Base-by-base conservation (phyloP, 1,140 invertebrate genomes). In the Hycleus cichorii region DNA sequence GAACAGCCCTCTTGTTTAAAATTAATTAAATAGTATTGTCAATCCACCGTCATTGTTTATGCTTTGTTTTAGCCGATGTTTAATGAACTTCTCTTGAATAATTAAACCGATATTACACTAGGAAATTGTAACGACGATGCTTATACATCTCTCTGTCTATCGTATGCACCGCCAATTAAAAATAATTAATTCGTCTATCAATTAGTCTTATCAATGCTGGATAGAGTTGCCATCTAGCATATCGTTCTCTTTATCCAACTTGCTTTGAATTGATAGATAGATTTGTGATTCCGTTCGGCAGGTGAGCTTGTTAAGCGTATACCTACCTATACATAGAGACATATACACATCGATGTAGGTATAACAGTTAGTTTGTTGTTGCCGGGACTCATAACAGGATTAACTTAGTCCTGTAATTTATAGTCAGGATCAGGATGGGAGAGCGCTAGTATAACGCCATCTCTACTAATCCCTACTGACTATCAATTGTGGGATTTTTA, bases 401-500 rank as follows among this genome's bases (percentile, higher is more conserved):
- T 73, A 73, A 65, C 57, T 62, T 71, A 70, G 70, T 66, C 70
- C 65, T 51, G 59, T 70, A 70, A 73, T 73, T 73, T 73, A 73
- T 72, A 54, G 62, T 48, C 57, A 45, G 64, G 69, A 72, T 72
- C 71, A 71, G 61, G 62, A 64, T 52, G 45, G 39, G 58, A 52
- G 57, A 55, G 40, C 40, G 40, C 9, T 9, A 42, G 40, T 11
- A 10, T n/a, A 42, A 42, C 49, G 58, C 57, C 43, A 56, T 54
- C 64, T 62, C 62, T 68, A 58, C 64, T 71, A 72, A 71, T 71
- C 70, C 69, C 58, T 54, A 45, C 57, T 58, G 68, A 70, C 70
- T 70, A 72, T 72, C 70, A 72, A 72, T 72, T 72, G 66, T 71
- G 65, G 70, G 70, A 71, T 72, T 72, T 66, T 69, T 69, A 70